These are phyloP conservation scores for Rhinophrynus dorsalis DNA, from an alignment of 2,797 vertebrate genomes.

Conservation along the genomic window DNA sequence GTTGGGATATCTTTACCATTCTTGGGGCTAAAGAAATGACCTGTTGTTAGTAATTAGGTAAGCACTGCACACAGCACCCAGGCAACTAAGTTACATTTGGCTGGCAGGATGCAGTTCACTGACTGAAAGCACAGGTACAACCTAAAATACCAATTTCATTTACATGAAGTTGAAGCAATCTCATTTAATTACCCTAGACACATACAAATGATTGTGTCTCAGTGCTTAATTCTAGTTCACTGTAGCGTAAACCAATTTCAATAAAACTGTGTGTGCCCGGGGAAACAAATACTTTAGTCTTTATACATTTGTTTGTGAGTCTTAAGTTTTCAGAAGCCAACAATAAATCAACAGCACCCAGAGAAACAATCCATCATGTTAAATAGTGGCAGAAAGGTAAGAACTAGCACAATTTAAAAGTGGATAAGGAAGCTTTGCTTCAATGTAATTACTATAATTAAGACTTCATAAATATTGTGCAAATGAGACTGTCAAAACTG, in stretches of 20 bases:
- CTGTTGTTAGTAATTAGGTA: too few species aligned
- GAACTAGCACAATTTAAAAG: background rate
- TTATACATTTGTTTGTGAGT: slow-evolving; percentile 4
- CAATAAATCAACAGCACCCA: slow-evolving; percentile 33
- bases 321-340: slow-evolving; percentile 22
- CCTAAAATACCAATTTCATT: slow-evolving; percentile 31
- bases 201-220: slow-evolving; percentile 35
- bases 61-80: background rate
- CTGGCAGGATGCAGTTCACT: background rate
- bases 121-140: slow-evolving; percentile 11
- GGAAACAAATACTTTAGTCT: slow-evolving; percentile 19
- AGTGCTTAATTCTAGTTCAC: slow-evolving; percentile 32
- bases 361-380: slow-evolving; percentile 20
- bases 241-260: slow-evolving; percentile 37
- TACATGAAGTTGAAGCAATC: slow-evolving; percentile 1
- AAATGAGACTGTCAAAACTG: slow-evolving; percentile 5
- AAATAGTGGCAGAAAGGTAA: slow-evolving; percentile 16
- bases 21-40: too few species aligned
- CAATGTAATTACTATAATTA: slow-evolving; percentile 9
- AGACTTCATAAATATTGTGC: background rate
- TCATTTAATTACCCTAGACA: slow-evolving; percentile 20
- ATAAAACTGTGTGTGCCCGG: slow-evolving; percentile 30
- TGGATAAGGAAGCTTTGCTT: slow-evolving; percentile 2
- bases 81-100: background rate
- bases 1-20: too few species aligned